Evolutionary conservation across 1,140 invertebrate genomes (phyloP), one percentile per base, ranked within the genome.

Genomic region (Meloidogyne floridensis): DNA sequence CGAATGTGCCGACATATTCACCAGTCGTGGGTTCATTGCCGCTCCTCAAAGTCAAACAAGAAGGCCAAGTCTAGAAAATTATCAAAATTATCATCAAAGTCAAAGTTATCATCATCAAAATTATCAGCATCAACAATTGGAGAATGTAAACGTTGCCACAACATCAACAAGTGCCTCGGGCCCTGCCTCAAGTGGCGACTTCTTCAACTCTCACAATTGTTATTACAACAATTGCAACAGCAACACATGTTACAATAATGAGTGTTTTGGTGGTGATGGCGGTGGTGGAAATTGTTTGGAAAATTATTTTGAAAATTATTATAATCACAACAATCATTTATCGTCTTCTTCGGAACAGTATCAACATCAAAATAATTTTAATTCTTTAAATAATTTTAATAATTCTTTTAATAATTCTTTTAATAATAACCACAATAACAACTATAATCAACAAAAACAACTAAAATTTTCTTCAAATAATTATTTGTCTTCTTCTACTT

Each of bases 171-270:
- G n/a, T 65, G 3, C 59, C n/a, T 65, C n/a, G 59, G 59, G 0
- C n/a, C n/a, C n/a, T 65, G 59, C 59, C 59, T 65, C 59, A n/a
- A n/a, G 59, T 65, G 59, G 59, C 59, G n/a, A 65, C 59, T 65
- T 65, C 59, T 65, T 65, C 59, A 65, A 65, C 59, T 65, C 59
- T 32, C 32, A 32, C 56, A 59, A 59, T 59, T 59, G 56, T 59
- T 59, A 59, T 32, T 32, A 32, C 32, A 32, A 32, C 32, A 32
- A 32, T 32, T 32, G 32, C 32, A 32, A 32, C 32, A 32, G 32
- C 59, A 65, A 65, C 15, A 59, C 13, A 11, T n/a, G n/a, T 8
- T 7, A 5, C n/a, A 6, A n/a, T 65, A 6, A 11, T 65, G n/a
- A 54, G 11, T 54, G 53, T 54, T 54, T 65, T 65, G 59, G n/a